Base-by-base conservation (phyloP, 30 jellyfish, hydroid and myxozoan genomes). In the Aurelia sp. region DNA sequence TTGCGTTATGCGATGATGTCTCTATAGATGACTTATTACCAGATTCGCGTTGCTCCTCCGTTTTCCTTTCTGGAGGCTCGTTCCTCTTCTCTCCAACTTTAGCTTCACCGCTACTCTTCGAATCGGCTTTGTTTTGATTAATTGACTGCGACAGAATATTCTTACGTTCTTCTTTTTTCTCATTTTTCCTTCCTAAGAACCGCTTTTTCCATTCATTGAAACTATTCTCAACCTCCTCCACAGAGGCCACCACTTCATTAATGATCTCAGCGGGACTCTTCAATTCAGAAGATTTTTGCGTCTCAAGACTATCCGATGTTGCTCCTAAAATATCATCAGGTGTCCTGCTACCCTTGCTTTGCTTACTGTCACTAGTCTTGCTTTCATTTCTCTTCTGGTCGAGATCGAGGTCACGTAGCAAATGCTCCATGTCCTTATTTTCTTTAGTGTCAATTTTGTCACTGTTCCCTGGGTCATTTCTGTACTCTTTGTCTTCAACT, bases 291-390 rank as follows among this genome's bases (percentile, higher is more conserved):
- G 84, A 23, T 10, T 63, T 58, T 41, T 41, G 59, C 23, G 62
- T 48, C 41, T 84, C 93, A 37, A 84, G 68, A 50, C 74, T 71
- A 37, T 72, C 74, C 82, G 74, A 13, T 3, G 93, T 53, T 23
- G 82, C 87, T 13, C 93, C 93, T 9, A 84, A 52, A 50, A 84
- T 84, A 27, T 73, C 64, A 27, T 73, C 93, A 10, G 90, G 68
- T 22, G 83, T 81, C 52, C 90, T 52, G 44, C 61, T 48, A 13
- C 80, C 70, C 65, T 19, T 52, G 52, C 73, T 79, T 11, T 16
- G 62, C 11, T 21, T 13, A 30, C 89, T 78, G 60, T 16, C 41
- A 5, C 17, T 62, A 21, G 31, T 48, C 30, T 63, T 63, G 63
- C 81, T 27, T 21, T 18, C 62, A 10, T 44, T 9, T 44, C 8